Base-by-base conservation (phyloP, 2,888 invertebrate species). In the Troglohyphantes excavatus region DNA sequence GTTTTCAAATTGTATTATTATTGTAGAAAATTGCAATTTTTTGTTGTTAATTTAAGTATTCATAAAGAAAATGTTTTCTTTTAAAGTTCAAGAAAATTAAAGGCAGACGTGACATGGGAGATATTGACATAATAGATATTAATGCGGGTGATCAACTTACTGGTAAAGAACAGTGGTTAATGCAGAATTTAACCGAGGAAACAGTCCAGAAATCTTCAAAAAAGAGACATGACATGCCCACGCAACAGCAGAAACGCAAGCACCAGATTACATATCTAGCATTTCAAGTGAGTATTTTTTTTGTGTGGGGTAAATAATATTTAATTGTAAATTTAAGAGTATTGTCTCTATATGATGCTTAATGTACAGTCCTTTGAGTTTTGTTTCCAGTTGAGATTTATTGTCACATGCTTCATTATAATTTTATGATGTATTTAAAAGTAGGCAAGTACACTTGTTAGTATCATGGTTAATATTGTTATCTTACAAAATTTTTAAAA, bases 251-350 rank as follows among this genome's bases (percentile, higher is more conserved):
- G 82, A 92, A 92, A 88, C 92, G 93, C 53, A 98, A 98, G 93
- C 98, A 99, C 95, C 98, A 99, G 94, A 98, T 99, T 92, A 98
- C 98, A 0, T 98, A 98, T 93, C 95, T 99, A 92, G 98, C 98
- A 26, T 96, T 95, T 91, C 95, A 97, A 95, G 99, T 98, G 5
- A 33, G 19, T 21, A 26, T 17, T 11, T 11, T 39, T 2, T 7
- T 3, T 39, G 39, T 13, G 13, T 2, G 39, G 1, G 7, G 7
- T 39, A 2, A 39, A 39, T 11, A 39, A 39, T 11, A 39, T 11
- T 2, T 1, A 39, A 2, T 39, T 3, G 7, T 39, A 39, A 39
- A 39, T 39, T 7, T 2, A 11, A 39, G 39, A 2, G 39, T 39
- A 39, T 39, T 39, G 7, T 39, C 1, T 39, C 9, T 39, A 2